Evolutionary conservation across 2,888 invertebrate species (phyloP), one percentile per base, ranked within the genome.

Genomic region (Helleia helle): DNA sequence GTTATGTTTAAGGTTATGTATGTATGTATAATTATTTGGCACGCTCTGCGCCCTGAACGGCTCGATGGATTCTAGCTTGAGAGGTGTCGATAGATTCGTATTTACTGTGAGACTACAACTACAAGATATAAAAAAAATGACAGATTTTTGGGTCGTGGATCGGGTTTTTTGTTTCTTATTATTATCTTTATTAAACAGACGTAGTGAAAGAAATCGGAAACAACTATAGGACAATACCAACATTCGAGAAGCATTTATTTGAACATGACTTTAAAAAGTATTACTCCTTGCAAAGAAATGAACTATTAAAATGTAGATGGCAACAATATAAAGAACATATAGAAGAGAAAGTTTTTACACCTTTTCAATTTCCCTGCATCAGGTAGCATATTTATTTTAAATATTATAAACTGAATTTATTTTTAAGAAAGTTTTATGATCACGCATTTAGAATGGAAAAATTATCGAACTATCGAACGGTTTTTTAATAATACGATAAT

Each of bases 161-260:
- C n/a, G n/a, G n/a, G n/a, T n/a, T n/a, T n/a, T n/a, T n/a, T n/a
- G n/a, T n/a, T n/a, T n/a, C n/a, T n/a, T n/a, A n/a, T n/a, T n/a
- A n/a, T n/a, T n/a, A n/a, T n/a, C n/a, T n/a, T n/a, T n/a, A n/a
- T 36, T 38, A 47, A 42, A 2, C 55, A 75, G 75, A 68, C 28
- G 50, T 72, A 18, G 54, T 52, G 1, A 55, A 58, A 8, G 44
- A 44, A 1, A 59, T 70, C 0, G 60, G 67, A 12, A 41, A 43
- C n/a, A 51, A 61, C 18, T 72, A 50, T 44, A 50, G 60, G 3
- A 59, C 63, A 0, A 40, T 75, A 17, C 75, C 75, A 0, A 40
- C 62, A 1, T 73, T 67, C 40, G 75, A 74, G 40, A 70, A 65
- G 29, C 55, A 54, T 1, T 31, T 71, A 0, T 67, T 51, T 38